A percentile compares a stretch with the other conserved stretches of the same genome.
phyloP scores from a whole-genome alignment of 2,797 vertebrate genomes.

The Leptatherina wallacei region DNA sequence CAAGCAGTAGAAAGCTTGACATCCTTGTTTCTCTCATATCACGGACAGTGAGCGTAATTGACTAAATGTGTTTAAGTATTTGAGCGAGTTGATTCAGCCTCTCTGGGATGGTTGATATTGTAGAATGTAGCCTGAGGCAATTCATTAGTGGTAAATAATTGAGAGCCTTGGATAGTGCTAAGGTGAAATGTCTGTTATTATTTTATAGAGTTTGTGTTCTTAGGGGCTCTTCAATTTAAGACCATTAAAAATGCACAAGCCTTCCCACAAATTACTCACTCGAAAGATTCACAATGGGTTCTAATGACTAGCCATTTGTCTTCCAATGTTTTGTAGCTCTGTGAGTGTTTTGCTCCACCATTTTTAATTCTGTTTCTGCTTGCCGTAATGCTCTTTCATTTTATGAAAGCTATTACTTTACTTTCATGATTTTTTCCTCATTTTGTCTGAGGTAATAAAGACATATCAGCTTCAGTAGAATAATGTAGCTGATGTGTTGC shows the following conservation, averaged over 20 bases:
- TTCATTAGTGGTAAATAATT: constrained; percentile 85
- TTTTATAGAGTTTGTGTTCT: constrained; percentile 82
- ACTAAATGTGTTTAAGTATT: constrained; percentile 79
- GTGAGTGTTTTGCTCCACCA: constrained; percentile 45
- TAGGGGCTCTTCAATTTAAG: constrained; percentile 78
- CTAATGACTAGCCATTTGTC: constrained; percentile 74
- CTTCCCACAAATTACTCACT: constrained; percentile 74
- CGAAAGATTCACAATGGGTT: constrained; percentile 67
- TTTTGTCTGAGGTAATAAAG: constrained; percentile 46
- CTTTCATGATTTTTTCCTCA: constrained; percentile 24
- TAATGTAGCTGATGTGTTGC: not conserved
- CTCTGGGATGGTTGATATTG: constrained; percentile 77
- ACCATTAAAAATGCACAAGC: constrained; percentile 78
- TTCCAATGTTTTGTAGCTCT: constrained; percentile 64
- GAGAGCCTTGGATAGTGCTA: constrained; percentile 71
- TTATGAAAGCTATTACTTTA: constrained; percentile 41
- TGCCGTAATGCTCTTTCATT: constrained; percentile 45
- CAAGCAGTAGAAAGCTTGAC: constrained; percentile 26
- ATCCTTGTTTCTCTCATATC: constrained; percentile 54
- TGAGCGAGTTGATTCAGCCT: constrained; percentile 73
- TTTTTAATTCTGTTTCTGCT: constrained; percentile 51
- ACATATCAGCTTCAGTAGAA: constrained; percentile 11
- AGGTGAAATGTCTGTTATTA: constrained; percentile 83
- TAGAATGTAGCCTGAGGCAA: constrained; percentile 73
- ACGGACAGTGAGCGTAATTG: constrained; percentile 73